Conservation (phyloP, 2,113 vertebrate genomes). For the Rhadina sibilatrix region DNA sequence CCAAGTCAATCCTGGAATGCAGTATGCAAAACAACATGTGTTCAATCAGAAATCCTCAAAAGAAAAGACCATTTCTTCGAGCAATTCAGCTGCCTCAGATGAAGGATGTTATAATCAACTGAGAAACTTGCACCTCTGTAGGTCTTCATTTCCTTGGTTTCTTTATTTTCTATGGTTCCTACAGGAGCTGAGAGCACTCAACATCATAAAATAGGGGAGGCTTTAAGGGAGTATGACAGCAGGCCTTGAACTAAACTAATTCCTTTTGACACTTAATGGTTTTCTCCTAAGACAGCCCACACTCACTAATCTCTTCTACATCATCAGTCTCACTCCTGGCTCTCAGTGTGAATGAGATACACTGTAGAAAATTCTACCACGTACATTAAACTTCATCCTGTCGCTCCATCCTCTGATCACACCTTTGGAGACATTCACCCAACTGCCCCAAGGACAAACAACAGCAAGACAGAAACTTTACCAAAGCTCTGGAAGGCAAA, state of each 20-base stretch:
- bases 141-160: neutral
- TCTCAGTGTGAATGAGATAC: neutral
- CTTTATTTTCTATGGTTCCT: neutral
- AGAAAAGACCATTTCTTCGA: neutral
- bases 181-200: neutral
- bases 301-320: neutral
- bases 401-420: neutral
- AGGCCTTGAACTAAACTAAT: neutral
- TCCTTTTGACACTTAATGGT: neutral
- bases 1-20: constrained; percentile 56
- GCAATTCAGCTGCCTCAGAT: neutral
- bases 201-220: neutral
- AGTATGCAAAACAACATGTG: constrained; percentile 41
- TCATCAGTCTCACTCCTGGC: neutral
- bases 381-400: neutral
- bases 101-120: neutral
- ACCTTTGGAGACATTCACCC: neutral
- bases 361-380: neutral
- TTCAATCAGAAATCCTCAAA: constrained; percentile 48
- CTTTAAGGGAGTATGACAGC: neutral
- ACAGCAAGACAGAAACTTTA: neutral
- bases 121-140: neutral
- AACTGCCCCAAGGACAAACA: neutral
- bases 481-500: constrained; percentile 23
- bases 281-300: neutral